These are phyloP conservation scores for Enteromius anoplus DNA, from an alignment of 2,797 vertebrate species.

Conservation along the genomic window DNA sequence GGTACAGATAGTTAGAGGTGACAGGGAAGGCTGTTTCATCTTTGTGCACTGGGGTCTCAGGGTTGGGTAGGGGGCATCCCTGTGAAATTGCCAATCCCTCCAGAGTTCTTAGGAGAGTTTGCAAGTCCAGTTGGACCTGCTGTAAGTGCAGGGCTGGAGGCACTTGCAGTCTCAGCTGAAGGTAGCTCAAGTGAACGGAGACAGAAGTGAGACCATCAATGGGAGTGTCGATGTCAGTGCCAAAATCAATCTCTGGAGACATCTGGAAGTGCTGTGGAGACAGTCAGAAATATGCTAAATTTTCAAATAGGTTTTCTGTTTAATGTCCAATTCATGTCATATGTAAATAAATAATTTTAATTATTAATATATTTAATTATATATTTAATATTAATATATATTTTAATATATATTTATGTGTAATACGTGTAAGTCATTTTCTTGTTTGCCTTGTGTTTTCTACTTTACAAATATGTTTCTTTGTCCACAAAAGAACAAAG, in stretches of 20 bases:
- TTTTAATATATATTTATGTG: background rate
- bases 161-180: slow-evolving; percentile 59
- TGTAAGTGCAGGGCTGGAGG: slow-evolving; percentile 40
- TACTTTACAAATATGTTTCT: background rate
- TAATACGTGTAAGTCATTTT: background rate
- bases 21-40: slow-evolving; percentile 45
- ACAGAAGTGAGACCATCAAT: slow-evolving; percentile 64
- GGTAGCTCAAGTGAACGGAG: slow-evolving; percentile 57
- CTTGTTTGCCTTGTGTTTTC: background rate
- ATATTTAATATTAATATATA: too few species aligned
- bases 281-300: background rate
- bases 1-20: slow-evolving; percentile 52
- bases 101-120: slow-evolving; percentile 62
- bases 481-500: background rate
- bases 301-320: background rate
- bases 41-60: background rate
- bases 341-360: background rate
- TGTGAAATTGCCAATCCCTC: slow-evolving; percentile 49
- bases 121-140: slow-evolving; percentile 69
- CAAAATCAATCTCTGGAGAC: slow-evolving; percentile 40
- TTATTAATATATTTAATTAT: too few species aligned
- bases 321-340: background rate
- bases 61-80: slow-evolving; percentile 56
- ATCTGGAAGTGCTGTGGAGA: slow-evolving; percentile 52
- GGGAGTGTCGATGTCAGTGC: slow-evolving; percentile 46